These are phyloP conservation scores for Netelia inedita DNA, from an alignment of 2,888 invertebrate species.

Conservation along the genomic window DNA sequence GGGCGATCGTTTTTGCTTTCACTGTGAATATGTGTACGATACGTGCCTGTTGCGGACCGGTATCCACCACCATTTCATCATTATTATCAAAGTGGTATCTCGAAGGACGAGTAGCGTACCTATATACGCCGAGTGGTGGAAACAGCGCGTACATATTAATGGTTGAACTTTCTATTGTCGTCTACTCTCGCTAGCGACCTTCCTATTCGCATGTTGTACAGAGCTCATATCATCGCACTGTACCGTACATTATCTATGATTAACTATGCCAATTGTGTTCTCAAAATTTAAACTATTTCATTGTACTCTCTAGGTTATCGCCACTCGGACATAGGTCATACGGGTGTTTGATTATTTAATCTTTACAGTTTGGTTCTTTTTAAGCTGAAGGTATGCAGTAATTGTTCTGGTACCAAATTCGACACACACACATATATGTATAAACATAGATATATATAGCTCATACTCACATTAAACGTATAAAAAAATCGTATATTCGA, in stretches of 20 bases:
- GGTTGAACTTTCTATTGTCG: slow-evolving; percentile 24
- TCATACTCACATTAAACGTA: too few species aligned
- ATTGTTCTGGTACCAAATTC: too few species aligned
- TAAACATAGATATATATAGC: too few species aligned
- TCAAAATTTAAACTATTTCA: slow-evolving; percentile 2
- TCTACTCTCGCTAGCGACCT: slow-evolving; percentile 29
- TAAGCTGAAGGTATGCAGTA: too few species aligned
- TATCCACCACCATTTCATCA: not conserved
- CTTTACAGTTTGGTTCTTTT: too few species aligned
- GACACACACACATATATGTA: too few species aligned
- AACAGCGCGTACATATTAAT: not conserved
- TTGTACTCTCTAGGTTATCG: not conserved
- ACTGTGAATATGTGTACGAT: slow-evolving; percentile 12
- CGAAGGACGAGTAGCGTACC: slow-evolving; percentile 26
- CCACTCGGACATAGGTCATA: too few species aligned
- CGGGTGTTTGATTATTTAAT: too few species aligned
- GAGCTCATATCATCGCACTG: slow-evolving; percentile 6
- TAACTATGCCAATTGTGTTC: not conserved
- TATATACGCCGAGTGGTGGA: not conserved
- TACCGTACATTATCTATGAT: not conserved
- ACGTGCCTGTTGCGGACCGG: not conserved
- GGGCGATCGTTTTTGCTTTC: not conserved
- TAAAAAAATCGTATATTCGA: too few species aligned
- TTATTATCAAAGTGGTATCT: slow-evolving; percentile 1
- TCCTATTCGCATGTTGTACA: not conserved